Base-by-base conservation (phyloP, 2,797 vertebrate species). In the Oryzias sinensis region DNA sequence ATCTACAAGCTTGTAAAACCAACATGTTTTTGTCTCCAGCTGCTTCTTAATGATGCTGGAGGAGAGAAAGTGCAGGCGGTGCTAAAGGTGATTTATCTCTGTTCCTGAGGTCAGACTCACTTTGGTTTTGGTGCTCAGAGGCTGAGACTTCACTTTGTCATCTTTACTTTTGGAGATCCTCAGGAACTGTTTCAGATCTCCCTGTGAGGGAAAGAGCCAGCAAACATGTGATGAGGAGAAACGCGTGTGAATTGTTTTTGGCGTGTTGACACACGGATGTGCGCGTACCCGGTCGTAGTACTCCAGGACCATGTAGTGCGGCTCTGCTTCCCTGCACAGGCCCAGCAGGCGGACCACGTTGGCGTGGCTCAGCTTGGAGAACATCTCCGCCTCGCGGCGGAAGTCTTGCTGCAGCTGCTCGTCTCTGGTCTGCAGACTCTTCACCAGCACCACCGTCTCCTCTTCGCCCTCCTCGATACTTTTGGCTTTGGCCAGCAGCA, bases 151-250 rank as follows among this genome's bases (percentile, higher is more conserved):
- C 76, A 93, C 65, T 56, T 97, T 95, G 77, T 98, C 97, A 47
- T 98, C 95, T 89, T 95, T 97, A 90, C 88, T 95, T 86, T 94
- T 97, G 70, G 96, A 96, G 87, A 99, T 98, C 77, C 94, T 93
- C 77, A 99, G 90, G 84, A 95, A 99, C 88, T 99, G 97, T 72
- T 99, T 99, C 59, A 99, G 89, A 63, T 99, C 97, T 56, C 97
- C 97, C 97, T 99, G 72, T 9, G 4, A 8, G 16, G 6, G 66
- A 4, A 42, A 56, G 76, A 65, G 2, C 6, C 29, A 57, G 7
- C 2, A 53, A 42, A 20, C 4, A 40, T 16, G 40, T 33, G 15
- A 49, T 7, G 15, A 22, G 14, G 8, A 22, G 11, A 22, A 4
- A 1, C 43, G 3, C 9, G 16, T 18, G 0, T 45, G 15, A 5